A percentile compares a stretch with the other conserved stretches of the same genome.
Conservation (phyloP, 2,888 invertebrate species). For the Ceriagrion tenellum region DNA sequence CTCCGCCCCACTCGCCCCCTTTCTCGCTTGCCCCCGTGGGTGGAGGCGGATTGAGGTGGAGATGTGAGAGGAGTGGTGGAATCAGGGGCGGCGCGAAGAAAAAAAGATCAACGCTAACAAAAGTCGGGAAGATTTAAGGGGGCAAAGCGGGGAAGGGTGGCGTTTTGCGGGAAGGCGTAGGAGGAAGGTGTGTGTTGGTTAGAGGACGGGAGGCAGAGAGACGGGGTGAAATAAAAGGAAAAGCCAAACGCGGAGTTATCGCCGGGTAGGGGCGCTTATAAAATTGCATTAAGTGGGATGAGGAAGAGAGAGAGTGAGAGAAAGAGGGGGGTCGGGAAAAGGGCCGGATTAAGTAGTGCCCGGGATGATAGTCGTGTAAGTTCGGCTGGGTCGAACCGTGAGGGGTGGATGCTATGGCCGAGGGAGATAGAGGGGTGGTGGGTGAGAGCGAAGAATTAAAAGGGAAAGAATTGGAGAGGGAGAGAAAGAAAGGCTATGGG, state of each 20-base stretch:
- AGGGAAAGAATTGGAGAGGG: neutral
- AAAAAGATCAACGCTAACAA: constrained; percentile 12
- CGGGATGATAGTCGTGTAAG: neutral
- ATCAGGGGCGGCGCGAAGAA: neutral
- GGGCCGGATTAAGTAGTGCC: constrained; percentile 3
- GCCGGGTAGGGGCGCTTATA: neutral
- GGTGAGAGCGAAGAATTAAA: neutral
- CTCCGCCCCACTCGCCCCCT: neutral
- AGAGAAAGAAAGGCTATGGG: no score
- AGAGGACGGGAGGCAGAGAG: neutral
- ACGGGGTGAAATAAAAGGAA: neutral
- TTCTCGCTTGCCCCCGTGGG: neutral
- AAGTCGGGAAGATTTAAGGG: neutral
- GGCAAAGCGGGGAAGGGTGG: no score
- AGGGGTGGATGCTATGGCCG: neutral
- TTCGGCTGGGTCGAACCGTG: neutral
- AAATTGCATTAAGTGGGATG: neutral
- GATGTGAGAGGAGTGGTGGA: neutral
- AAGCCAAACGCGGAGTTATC: neutral
- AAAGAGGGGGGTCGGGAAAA: neutral
- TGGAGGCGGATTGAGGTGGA: neutral
- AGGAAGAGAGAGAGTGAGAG: neutral
- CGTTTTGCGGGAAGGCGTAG: no score
- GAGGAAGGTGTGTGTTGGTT: neutral
- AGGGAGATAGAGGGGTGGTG: neutral